Evolutionary conservation across 2,113 vertebrate species (phyloP).

Genomic region (Siphamia tubifer): DNA sequence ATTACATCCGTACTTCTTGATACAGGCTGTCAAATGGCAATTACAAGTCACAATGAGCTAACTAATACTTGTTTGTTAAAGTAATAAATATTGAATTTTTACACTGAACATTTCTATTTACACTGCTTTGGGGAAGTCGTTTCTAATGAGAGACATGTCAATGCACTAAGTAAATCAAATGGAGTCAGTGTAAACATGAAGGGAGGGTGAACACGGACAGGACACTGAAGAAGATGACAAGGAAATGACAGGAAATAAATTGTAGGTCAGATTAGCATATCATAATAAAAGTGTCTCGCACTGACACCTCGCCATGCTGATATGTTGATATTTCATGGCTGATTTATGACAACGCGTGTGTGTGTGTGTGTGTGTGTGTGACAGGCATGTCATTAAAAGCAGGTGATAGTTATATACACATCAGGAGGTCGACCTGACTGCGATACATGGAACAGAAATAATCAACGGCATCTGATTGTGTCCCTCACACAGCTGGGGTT

Average conservation of each 20-base stretch:
- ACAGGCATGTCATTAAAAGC: slow-evolving; percentile 38
- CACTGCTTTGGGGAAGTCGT: slow-evolving; percentile 16
- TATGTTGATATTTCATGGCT: slow-evolving; percentile 46
- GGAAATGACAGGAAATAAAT: slow-evolving; percentile 53
- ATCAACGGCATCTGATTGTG: slow-evolving; percentile 36
- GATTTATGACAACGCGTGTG: slow-evolving; percentile 28
- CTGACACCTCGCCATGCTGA: slow-evolving; percentile 10
- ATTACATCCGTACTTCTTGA: slow-evolving; percentile 19
- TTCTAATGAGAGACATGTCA: slow-evolving; percentile 36
- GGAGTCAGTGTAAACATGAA: not conserved
- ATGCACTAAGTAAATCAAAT: slow-evolving; percentile 20
- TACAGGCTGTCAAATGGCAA: slow-evolving; percentile 45
- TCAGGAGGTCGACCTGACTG: slow-evolving; percentile 14
- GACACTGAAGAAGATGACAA: slow-evolving; percentile 12
- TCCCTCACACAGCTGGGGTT: too few relatives aligned
- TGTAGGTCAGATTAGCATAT: slow-evolving; percentile 72
- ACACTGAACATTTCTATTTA: too few relatives aligned
- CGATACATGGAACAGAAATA: slow-evolving; percentile 39
- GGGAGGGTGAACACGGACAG: not conserved
- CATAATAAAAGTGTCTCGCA: slow-evolving; percentile 53
- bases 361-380: not conserved
- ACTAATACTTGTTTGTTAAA: slow-evolving; percentile 42
- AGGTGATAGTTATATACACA: slow-evolving; percentile 12
- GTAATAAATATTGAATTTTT: slow-evolving; percentile 62
- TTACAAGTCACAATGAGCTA: slow-evolving; percentile 24